phyloP scores from a whole-genome alignment of 2,888 invertebrate species.

The Lepidonotus clava region DNA sequence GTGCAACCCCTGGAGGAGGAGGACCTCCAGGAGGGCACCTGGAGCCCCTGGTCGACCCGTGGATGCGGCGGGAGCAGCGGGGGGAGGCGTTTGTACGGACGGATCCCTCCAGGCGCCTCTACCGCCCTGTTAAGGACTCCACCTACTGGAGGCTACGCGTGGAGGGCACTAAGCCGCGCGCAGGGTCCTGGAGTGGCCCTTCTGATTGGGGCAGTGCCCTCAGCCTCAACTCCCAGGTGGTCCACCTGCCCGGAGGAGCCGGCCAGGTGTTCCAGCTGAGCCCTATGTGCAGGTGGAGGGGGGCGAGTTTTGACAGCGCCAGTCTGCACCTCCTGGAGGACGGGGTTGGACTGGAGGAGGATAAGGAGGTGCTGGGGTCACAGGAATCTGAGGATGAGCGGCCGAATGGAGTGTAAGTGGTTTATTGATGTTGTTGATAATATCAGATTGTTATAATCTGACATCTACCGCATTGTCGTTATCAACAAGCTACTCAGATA shows the following conservation, averaged over 20 bases:
- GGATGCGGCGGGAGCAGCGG: background rate
- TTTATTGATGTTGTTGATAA: no score
- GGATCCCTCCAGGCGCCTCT: background rate
- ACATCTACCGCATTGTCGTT: no score
- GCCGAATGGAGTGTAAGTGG: no score
- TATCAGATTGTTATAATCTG: no score
- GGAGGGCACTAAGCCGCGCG: background rate
- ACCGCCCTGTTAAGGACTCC: background rate
- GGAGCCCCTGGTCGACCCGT: background rate
- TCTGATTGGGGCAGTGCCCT: no score
- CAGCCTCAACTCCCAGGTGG: background rate
- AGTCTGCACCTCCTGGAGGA: no score
- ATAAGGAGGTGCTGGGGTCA: no score
- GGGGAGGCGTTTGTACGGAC: conserved; percentile 1
- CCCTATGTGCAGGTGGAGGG: background rate
- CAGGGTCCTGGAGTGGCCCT: conserved; percentile 3
- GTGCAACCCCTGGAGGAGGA: background rate
- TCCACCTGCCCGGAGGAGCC: background rate
- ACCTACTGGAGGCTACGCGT: background rate
- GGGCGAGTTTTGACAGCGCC: background rate
- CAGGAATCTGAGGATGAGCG: no score
- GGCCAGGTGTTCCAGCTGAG: background rate
- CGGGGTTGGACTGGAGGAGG: no score
- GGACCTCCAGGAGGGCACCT: background rate
- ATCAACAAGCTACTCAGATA: no score